These are phyloP conservation scores for Hydrophis major DNA, from an alignment of 2,797 vertebrate species.

Conservation along the genomic window DNA sequence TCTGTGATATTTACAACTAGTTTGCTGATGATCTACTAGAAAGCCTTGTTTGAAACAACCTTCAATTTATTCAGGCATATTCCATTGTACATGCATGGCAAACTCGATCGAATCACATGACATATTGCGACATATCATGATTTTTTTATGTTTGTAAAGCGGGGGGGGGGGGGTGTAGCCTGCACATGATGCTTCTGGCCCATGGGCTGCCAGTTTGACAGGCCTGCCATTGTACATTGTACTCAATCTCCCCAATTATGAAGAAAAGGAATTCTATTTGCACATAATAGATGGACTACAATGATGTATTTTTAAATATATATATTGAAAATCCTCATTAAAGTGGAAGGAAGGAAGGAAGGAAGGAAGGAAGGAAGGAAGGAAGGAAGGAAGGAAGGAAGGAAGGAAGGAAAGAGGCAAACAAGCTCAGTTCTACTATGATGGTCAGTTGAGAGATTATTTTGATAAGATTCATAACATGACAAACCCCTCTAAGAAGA, in stretches of 20 bases:
- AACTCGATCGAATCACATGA: no score
- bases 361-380: background rate
- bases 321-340: slow-evolving; percentile 17
- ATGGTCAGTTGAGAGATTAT: background rate
- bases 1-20: background rate
- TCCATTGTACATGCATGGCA: background rate
- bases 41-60: background rate
- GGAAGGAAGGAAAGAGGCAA: no score
- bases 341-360: slow-evolving; percentile 4
- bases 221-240: background rate
- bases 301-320: background rate
- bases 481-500: background rate
- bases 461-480: slow-evolving; percentile 15
- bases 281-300: background rate
- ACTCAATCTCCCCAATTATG: background rate
- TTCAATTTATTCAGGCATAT: background rate
- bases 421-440: background rate
- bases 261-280: background rate
- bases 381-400: background rate
- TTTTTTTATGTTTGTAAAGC: no score
- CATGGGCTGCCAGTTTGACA: no score
- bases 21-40: background rate
- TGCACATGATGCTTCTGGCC: no score
- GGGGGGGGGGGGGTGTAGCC: no score
- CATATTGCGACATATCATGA: no score